A percentile compares a stretch with the other conserved stretches of the same genome.
Conservation (phyloP, 2,113 vertebrate species). For the Nibea coibor region DNA sequence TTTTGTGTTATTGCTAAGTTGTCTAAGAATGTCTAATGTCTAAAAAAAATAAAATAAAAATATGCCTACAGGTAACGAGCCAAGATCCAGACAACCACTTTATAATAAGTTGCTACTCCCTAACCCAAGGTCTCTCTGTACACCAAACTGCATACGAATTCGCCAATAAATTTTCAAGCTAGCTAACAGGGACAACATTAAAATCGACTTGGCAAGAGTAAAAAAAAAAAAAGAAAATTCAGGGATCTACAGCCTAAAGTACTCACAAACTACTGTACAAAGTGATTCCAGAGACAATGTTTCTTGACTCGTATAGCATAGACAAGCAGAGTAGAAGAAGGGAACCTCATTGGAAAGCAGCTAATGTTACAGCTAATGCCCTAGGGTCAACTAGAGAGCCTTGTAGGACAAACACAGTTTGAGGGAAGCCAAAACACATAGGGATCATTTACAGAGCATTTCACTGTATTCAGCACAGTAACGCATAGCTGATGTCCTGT, state of each 20-base stretch:
- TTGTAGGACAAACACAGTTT: constrained; percentile 74
- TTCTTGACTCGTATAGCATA: constrained; percentile 50
- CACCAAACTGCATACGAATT: constrained; percentile 20
- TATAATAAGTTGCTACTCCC: constrained; percentile 21
- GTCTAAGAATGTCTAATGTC: constrained; percentile 25
- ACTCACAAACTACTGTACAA: constrained; percentile 43
- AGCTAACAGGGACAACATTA: constrained; percentile 17
- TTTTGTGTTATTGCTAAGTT: constrained; percentile 44
- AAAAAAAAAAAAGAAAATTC: constrained; percentile 22
- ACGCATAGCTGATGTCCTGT: constrained; percentile 37
- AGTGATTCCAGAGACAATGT: constrained; percentile 51
- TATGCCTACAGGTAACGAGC: constrained; percentile 33
- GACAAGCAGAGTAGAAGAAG: constrained; percentile 51
- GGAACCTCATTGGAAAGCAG: constrained; percentile 59
- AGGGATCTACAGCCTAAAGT: constrained; percentile 40
- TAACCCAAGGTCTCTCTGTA: constrained; percentile 28
- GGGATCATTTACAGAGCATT: constrained; percentile 70
- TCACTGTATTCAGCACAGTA: constrained; percentile 57
- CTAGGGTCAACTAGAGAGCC: constrained; percentile 66
- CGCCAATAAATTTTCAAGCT: constrained; percentile 32
- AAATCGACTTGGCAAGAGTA: neutral
- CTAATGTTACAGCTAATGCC: constrained; percentile 77
- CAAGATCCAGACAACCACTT: constrained; percentile 43
- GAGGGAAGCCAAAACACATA: constrained; percentile 73
- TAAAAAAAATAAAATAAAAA: neutral